A percentile compares a stretch with the other conserved stretches of the same genome.
Conservation (phyloP, 23 tunicate genomes). For the Phallusia fumigata region DNA sequence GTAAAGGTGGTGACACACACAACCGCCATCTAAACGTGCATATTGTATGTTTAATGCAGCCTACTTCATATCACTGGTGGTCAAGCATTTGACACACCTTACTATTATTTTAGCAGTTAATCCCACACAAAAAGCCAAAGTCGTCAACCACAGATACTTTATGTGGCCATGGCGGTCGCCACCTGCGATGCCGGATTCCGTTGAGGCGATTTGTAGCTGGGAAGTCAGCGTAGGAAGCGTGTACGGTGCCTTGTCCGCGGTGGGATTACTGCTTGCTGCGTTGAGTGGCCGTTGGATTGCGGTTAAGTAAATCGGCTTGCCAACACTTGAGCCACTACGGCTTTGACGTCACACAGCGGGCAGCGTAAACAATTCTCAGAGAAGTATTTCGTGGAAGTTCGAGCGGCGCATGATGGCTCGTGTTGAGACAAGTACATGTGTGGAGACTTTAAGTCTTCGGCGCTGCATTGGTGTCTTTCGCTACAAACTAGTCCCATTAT, state of each 20-base stretch:
- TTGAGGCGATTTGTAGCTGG: not conserved
- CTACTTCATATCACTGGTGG: no score
- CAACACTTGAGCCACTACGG: not conserved
- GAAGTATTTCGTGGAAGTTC: not conserved
- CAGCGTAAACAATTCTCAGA: conserved; percentile 5
- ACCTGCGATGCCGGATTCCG: not conserved
- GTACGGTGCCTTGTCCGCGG: not conserved
- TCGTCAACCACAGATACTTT: not conserved
- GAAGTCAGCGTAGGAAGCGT: not conserved
- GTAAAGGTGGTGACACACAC: no score
- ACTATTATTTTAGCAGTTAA: no score
- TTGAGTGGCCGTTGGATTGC: not conserved
- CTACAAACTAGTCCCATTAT: no score
- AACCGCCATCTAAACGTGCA: no score
- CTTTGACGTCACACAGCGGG: conserved; percentile 2
- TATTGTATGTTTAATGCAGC: no score
- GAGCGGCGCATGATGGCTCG: not conserved
- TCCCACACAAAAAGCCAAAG: no score
- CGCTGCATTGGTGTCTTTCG: no score
- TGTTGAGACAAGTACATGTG: no score
- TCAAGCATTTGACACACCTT: no score
- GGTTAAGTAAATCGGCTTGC: not conserved
- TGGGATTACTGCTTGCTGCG: not conserved
- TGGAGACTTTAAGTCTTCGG: no score
- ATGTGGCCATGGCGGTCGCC: conserved; percentile 2